These are phyloP conservation scores for Echeneis naucrates DNA, from an alignment of 2,797 vertebrate species.

Conservation along the genomic window DNA sequence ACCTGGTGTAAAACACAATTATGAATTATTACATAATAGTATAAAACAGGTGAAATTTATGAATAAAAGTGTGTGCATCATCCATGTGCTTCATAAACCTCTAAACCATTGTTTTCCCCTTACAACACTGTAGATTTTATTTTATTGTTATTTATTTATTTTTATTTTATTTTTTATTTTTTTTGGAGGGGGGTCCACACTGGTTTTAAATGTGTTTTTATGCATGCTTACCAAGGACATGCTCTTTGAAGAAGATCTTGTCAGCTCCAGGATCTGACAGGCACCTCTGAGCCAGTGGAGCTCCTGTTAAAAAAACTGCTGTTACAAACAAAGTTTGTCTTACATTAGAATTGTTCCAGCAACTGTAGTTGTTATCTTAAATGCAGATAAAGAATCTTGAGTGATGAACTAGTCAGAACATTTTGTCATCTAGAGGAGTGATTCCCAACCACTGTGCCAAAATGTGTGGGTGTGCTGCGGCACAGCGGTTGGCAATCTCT, in stretches of 20 bases:
- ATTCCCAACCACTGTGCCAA: too few species aligned
- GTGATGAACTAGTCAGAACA: slow-evolving; percentile 1
- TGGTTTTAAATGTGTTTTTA: not conserved
- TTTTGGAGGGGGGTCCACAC: too few species aligned
- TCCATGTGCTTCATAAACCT: too few species aligned
- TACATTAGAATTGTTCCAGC: not conserved
- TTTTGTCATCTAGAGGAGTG: not conserved
- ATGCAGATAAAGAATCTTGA: slow-evolving; percentile 8
- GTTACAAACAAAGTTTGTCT: not conserved
- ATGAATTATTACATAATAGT: not conserved
- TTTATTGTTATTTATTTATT: too few species aligned
- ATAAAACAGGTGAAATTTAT: not conserved
- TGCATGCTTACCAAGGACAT: slow-evolving; percentile 69
- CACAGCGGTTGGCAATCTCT: too few species aligned
- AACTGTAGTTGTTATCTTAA: not conserved
- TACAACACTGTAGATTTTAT: too few species aligned
- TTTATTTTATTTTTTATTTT: too few species aligned
- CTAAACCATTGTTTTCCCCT: too few species aligned
- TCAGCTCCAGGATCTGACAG: slow-evolving; percentile 77
- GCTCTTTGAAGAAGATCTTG: slow-evolving; percentile 31
- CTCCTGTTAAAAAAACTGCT: slow-evolving; percentile 45
- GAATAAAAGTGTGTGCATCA: too few species aligned
- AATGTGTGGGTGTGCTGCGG: too few species aligned
- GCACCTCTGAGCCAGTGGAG: slow-evolving; percentile 67
- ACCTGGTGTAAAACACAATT: slow-evolving; percentile 48